A percentile compares a stretch with the other conserved stretches of the same genome.
These are phyloP conservation scores for Porites lobata DNA, from an alignment of 92 coral and sea anemone genomes.

Conservation along the genomic window DNA sequence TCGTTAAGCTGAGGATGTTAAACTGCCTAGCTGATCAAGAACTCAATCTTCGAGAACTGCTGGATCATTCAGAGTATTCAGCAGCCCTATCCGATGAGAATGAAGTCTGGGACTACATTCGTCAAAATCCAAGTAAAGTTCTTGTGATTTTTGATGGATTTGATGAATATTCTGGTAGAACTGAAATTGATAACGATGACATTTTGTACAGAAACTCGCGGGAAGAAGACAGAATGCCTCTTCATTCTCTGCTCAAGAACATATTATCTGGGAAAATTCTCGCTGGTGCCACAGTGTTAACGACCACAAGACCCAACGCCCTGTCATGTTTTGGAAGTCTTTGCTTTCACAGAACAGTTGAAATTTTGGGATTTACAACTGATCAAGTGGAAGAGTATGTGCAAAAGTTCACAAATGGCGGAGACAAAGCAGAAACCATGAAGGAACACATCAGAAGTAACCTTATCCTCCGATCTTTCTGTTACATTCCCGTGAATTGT, in stretches of 20 bases:
- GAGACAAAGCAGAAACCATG: background rate
- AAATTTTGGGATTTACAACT: background rate
- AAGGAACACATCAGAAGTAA: constrained; percentile 23
- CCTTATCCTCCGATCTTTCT: constrained; percentile 21
- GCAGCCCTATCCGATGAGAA: background rate
- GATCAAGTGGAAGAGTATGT: background rate
- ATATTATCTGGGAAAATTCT: background rate
- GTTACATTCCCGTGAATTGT: constrained; percentile 63
- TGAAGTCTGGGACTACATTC: background rate
- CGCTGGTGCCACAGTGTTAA: too few species aligned
- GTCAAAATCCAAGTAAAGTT: too few species aligned
- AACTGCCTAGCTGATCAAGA: background rate
- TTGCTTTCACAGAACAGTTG: constrained; percentile 1
- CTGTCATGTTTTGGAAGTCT: background rate
- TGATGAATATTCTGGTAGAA: background rate
- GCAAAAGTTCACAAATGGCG: background rate
- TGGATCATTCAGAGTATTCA: background rate
- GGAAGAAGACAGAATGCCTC: background rate
- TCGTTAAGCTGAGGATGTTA: constrained; percentile 32
- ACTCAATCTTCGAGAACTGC: background rate
- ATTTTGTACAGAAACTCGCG: too few species aligned
- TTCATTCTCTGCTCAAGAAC: background rate
- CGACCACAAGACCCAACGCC: too few species aligned
- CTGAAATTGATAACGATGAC: too few species aligned
- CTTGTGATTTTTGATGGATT: constrained; percentile 66